Evolutionary conservation across 92 coral and sea anemone genomes (phyloP), one percentile per base, ranked within the genome.

Genomic region (Isaurus tuberculatus): DNA sequence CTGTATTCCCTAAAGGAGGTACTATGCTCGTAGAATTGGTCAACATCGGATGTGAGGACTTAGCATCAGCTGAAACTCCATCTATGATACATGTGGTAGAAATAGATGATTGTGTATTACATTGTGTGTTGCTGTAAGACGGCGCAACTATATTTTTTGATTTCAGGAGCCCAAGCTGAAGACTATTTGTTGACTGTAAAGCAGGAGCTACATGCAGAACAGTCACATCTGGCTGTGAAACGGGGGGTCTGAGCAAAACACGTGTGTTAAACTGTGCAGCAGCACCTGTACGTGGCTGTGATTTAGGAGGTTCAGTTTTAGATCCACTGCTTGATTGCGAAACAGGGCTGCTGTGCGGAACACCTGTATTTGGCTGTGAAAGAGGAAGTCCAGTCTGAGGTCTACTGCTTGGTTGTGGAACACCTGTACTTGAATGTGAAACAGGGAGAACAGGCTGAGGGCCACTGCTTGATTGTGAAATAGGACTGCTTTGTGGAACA

Each of bases 311-410:
- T 9, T 15, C 31, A 16, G 14, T 17, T 40, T 10, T 25, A 27
- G 17, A 44, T 46, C 7, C 34, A 16, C 33, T 42, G 4, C 19
- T 23, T 4, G 75, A 9, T n/a, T 42, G 48, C 23, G 48, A 67
- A 16, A 70, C 58, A 19, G 67, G n/a, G n/a, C n/a, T n/a, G n/a
- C n/a, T n/a, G n/a, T 42, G 48, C 23, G 48, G 44, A 16, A 70
- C 58, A 19, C 49, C 7, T 40, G 46, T 2, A 2, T 13, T 40
- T 40, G 46, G 11, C 46, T 40, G 46, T 40, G 46, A 40, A 40
- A 34, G 11, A 25, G 74, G 27, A 42, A 83, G 29, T 6, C 42
- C 64, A 14, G 11, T 58, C 30, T 87, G 89, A 42, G 8, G 46
- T 55, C 29, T 3, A 64, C 43, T 40, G 46, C 46, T 40, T 40